Percentiles rank a stretch among this genome's conserved stretches.
Evolutionary conservation across 2,113 vertebrate species (phyloP).

Genomic region (Catharus fuscescens): DNA sequence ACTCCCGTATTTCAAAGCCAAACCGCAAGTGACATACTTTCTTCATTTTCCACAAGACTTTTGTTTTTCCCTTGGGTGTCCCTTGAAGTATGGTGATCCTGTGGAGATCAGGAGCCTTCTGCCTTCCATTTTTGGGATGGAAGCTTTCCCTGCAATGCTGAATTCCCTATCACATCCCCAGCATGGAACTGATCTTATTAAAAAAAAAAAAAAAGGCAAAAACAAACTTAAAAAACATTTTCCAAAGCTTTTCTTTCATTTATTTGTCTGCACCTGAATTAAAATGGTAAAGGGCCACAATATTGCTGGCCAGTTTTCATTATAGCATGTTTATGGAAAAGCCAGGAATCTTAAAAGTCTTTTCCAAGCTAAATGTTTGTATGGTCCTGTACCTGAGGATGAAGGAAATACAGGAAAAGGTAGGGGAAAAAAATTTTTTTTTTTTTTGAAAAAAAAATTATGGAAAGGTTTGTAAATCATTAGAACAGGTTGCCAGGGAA

Average conservation of each 20-base stretch:
- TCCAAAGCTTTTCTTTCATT: not conserved
- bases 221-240: not conserved
- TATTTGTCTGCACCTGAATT: not conserved
- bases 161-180: not conserved
- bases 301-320: not conserved
- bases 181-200: rapidly evolving
- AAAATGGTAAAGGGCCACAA: not conserved
- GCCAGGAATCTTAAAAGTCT: not conserved
- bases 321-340: not conserved
- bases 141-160: not conserved
- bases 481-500: not conserved
- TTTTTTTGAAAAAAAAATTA: not conserved
- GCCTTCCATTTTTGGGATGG: not conserved
- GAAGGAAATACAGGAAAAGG: not conserved
- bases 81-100: not conserved
- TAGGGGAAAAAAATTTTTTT: not conserved
- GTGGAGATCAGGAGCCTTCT: not conserved
- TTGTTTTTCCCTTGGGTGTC: not conserved
- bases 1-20: not conserved
- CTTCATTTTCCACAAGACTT: not conserved
- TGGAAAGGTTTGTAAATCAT: not conserved
- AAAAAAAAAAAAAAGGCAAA: not conserved
- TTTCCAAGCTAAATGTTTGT: not conserved
- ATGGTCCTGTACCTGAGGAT: not conserved
- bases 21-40: not conserved